Evolutionary conservation across 2,113 vertebrate genomes (phyloP), one percentile per base, ranked within the genome.

Genomic region (Lasiurus borealis): DNA sequence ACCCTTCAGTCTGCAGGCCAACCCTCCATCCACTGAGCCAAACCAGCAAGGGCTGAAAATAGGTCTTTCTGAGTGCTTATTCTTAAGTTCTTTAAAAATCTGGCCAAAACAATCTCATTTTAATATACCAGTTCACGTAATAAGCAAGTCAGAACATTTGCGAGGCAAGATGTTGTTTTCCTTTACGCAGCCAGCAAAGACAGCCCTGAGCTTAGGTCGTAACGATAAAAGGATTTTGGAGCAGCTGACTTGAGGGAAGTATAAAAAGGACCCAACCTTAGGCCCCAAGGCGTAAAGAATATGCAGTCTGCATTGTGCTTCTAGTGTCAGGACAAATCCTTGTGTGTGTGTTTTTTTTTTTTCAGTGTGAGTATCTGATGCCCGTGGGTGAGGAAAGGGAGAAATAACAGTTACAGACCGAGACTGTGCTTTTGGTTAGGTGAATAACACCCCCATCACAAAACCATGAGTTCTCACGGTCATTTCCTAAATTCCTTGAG

Each of bases 131-230:
- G 92, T 95, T 97, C 96, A 97, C 66, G 93, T 9, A 75, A 94
- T 81, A 95, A 97, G 95, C 98, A 98, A 98, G 98, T 98, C 92
- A 96, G 97, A 98, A 98, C 98, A 98, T 66, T 90, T 97, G 66
- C 85, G 52, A 94, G 75, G 31, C 81, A 97, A 97, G 92, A 90
- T 92, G 59, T 76, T 97, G 92, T 97, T 97, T 95, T 95, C 36
- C 80, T 93, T 93, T 81, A 52, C 81, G 85, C 72, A 97, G 96
- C 97, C 97, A 98, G 97, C 85, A 98, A 98, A 98, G 98, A 97
- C 85, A 93, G 96, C 96, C 95, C 73, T 73, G 96, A 96, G 95
- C 91, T 84, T 66, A 92, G 85, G 88, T 36, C 82, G 83, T 95
- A 96, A 92, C 81, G 91, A 97, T 90, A 93, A 96, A 81, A 97